Evolutionary conservation across 37 sponge, comb jelly and placozoan genomes (phyloP).

Genomic region (Petrosia ficiformis): DNA sequence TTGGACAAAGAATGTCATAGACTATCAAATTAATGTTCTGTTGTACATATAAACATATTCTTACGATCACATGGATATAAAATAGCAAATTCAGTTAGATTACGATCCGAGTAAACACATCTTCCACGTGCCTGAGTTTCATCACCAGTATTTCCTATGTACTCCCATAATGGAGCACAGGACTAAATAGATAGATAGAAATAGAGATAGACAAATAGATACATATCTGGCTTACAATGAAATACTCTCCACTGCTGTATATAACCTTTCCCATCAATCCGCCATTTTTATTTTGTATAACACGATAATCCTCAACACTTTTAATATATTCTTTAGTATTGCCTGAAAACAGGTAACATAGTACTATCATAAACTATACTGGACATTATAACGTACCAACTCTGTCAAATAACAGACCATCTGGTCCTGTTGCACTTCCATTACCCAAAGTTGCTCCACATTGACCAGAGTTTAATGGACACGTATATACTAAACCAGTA

Average conservation of each 20-base stretch:
- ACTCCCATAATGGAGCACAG: not conserved
- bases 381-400: not conserved
- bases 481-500: slow-evolving; percentile 45
- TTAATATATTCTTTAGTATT: not conserved
- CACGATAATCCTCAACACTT: not conserved
- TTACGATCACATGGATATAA: not conserved
- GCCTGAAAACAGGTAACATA: not conserved
- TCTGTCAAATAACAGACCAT: not conserved
- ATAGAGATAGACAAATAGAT: slow-evolving; percentile 14
- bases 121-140: not conserved
- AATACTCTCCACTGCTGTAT: not conserved
- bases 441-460: not conserved
- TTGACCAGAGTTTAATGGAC: slow-evolving; percentile 6
- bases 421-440: not conserved
- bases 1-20: too few relatives aligned
- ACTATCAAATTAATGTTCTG: too few relatives aligned
- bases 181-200: slow-evolving; percentile 19
- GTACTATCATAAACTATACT: not conserved
- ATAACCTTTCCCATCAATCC: not conserved
- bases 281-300: not conserved
- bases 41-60: too few relatives aligned
- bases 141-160: not conserved
- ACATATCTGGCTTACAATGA: not conserved
- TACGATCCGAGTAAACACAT: slow-evolving; percentile 1
- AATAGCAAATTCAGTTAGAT: slow-evolving; percentile 12